phyloP scores from a whole-genome alignment of 2,113 vertebrate genomes.

The Anseranas semipalmata region DNA sequence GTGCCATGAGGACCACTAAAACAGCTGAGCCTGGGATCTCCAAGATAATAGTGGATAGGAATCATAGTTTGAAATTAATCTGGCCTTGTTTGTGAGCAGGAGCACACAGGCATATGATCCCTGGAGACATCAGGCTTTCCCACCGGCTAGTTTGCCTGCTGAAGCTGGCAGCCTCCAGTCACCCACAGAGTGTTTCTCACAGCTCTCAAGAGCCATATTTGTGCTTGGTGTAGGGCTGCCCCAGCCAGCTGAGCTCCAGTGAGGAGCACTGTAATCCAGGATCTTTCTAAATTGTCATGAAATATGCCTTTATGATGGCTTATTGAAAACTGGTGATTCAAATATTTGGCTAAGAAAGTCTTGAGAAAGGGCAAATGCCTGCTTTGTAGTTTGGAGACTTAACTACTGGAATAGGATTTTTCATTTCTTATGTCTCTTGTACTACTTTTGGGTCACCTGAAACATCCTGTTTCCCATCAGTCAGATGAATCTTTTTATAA shows the following conservation, averaged over 20 bases:
- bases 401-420: background rate
- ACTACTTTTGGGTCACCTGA: background rate
- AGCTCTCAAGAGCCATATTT: background rate
- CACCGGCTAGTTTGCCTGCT: background rate
- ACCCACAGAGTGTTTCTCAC: background rate
- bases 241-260: background rate
- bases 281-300: background rate
- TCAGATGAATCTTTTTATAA: background rate
- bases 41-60: background rate
- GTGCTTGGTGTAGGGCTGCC: background rate
- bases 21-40: background rate
- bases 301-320: background rate
- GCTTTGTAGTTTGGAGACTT: background rate
- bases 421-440: background rate
- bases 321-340: background rate
- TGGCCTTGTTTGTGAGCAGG: background rate
- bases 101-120: background rate
- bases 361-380: background rate
- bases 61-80: background rate
- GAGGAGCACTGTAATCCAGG: background rate
- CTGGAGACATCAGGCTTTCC: background rate
- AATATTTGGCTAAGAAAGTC: background rate
- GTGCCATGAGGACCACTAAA: background rate
- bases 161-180: background rate
- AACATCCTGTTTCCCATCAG: background rate